Evolutionary conservation across 1,140 invertebrate species (phyloP).

Genomic region (Pseudomyrmex flavicornis): DNA sequence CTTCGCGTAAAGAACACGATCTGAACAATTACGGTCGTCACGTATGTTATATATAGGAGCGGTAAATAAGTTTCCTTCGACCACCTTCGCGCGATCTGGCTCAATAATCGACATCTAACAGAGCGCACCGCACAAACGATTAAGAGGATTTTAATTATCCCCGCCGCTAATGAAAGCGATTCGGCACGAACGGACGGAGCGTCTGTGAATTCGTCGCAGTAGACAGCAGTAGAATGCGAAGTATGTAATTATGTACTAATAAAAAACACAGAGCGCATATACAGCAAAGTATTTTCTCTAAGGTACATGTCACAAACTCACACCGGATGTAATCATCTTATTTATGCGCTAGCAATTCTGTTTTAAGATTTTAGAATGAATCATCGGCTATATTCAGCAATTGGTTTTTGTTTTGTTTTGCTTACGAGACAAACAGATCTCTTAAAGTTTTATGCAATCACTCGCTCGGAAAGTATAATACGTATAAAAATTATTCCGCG

Average conservation of each 20-base stretch:
- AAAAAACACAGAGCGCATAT: neutral
- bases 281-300: neutral
- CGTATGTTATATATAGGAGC: neutral
- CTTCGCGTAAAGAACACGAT: neutral
- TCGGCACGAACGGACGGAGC: neutral
- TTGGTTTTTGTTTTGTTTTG: too few species aligned
- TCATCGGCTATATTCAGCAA: neutral
- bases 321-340: neutral
- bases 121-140: neutral
- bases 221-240: neutral
- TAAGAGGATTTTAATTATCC: conserved; percentile 3
- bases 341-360: neutral
- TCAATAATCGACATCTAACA: conserved; percentile 19
- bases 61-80: conserved; percentile 3
- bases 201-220: conserved; percentile 23
- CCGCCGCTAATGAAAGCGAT: conserved; percentile 19
- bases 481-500: too few species aligned
- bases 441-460: too few species aligned
- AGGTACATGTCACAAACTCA: neutral
- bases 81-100: neutral
- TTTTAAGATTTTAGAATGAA: neutral
- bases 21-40: neutral
- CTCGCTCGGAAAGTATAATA: too few species aligned
- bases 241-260: neutral
- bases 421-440: too few species aligned